Percentiles rank a stretch among this genome's conserved stretches.
Conservation (phyloP, 1,140 invertebrate species). For the Caenorhabditis briggsae region DNA sequence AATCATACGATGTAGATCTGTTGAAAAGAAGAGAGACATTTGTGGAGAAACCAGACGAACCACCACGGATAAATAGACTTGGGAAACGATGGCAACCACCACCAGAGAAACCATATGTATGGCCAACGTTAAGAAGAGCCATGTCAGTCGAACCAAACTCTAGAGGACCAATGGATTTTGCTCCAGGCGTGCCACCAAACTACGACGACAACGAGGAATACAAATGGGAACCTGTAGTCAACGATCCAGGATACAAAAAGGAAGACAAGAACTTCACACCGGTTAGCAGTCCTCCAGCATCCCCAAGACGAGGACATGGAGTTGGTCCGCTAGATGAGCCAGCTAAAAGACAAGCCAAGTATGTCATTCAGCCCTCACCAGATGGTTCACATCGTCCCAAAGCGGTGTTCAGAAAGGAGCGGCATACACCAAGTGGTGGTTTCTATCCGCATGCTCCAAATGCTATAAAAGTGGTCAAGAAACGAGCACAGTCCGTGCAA, state of each 20-base stretch:
- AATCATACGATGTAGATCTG: slow-evolving; percentile 75
- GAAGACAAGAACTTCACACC: slow-evolving; percentile 76
- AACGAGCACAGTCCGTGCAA: slow-evolving; percentile 66
- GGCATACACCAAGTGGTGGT: slow-evolving; percentile 72
- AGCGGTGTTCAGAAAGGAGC: slow-evolving; percentile 70
- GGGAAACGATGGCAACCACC: slow-evolving; percentile 77
- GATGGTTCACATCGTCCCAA: slow-evolving; percentile 77
- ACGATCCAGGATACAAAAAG: slow-evolving; percentile 70
- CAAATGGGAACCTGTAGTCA: slow-evolving; percentile 72
- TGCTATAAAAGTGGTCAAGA: slow-evolving; percentile 73
- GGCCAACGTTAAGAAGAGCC: slow-evolving; percentile 68
- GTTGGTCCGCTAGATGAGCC: slow-evolving; percentile 72
- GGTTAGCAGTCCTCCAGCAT: slow-evolving; percentile 71
- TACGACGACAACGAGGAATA: slow-evolving; percentile 68
- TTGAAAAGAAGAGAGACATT: slow-evolving; percentile 73
- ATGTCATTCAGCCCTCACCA: slow-evolving; percentile 68
- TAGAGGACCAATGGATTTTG: slow-evolving; percentile 57
- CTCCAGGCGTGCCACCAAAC: slow-evolving; percentile 49
- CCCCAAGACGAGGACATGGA: slow-evolving; percentile 69
- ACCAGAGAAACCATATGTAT: slow-evolving; percentile 75
- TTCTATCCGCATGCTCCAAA: slow-evolving; percentile 77
- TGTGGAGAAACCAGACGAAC: slow-evolving; percentile 73
- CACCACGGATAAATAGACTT: slow-evolving; percentile 68
- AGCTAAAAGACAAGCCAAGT: slow-evolving; percentile 71
- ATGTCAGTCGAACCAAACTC: slow-evolving; percentile 65